Evolutionary conservation across 2,797 vertebrate genomes (phyloP), one percentile per base, ranked within the genome.

Genomic region (Enteromius argenteus): DNA sequence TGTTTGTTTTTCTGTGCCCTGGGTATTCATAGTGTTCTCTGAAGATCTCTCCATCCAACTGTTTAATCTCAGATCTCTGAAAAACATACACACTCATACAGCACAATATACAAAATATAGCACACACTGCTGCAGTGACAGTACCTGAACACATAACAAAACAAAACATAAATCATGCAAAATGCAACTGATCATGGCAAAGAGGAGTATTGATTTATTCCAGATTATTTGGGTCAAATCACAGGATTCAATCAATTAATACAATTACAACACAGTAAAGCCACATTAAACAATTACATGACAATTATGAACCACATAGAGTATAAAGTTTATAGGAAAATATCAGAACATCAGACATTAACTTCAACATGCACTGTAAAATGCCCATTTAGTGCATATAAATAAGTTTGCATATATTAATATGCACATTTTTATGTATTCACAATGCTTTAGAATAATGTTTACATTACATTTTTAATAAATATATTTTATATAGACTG

Each of bases 51-150:
- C 94, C 95, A 0, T 96, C 95, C 90, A 97, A 85, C 86, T 95
- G 97, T 87, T 95, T 96, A 87, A 98, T 91, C 86, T 95, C 94
- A 68, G 96, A 93, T 37, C 96, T 96, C 97, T 99, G 93, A 35
- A 82, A 88, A 85, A 89, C 69, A 83, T 30, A 88, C 10, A 87
- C 2, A 56, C 66, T 39, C 67, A 82, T 60, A 81, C 51, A 62
- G 21, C 42, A 58, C 37, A 58, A 81, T 46, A 58, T 21, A 75
- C 37, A 71, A 32, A 83, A 27, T 56, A 53, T 0, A 23, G 8
- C 0, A 71, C 46, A 37, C 27, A 14, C 35, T 35, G 44, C 66
- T 13, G 44, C 79, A 21, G 30, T 46, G 8, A 21, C 53, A 9
- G 5, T 2, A 9, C 17, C 8, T 0, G 6, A 27, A 39, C 10